phyloP scores from a whole-genome alignment of 2,113 vertebrate species.

The Chunga burmeisteri region DNA sequence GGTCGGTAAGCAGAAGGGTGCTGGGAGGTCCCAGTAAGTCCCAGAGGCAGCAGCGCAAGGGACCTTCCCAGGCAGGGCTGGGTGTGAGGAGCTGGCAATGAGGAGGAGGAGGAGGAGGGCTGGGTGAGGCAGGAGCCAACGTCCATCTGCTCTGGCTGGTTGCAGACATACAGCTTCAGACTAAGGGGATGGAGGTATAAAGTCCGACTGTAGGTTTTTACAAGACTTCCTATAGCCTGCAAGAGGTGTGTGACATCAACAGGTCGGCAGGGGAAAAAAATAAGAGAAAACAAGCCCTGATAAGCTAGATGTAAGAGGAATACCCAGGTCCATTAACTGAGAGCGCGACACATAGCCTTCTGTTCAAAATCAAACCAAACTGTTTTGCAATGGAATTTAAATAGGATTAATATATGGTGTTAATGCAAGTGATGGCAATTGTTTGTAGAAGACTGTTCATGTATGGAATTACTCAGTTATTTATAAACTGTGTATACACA shows the following conservation, averaged over 20 bases:
- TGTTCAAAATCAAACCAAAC: not conserved
- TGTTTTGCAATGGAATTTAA: not conserved
- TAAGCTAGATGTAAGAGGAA: not conserved
- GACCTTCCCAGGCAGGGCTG: not conserved
- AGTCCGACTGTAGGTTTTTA: not conserved
- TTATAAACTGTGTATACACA: not conserved
- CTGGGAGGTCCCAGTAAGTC: not conserved
- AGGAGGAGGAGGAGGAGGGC: not conserved
- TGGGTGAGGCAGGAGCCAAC: not conserved
- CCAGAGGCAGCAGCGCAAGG: not conserved
- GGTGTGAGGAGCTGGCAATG: fast-evolving
- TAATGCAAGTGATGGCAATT: not conserved
- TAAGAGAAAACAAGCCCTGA: not conserved
- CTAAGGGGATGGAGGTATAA: not conserved
- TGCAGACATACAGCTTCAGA: not conserved
- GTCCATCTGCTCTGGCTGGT: not conserved
- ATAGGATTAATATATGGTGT: not conserved
- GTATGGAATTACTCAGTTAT: not conserved
- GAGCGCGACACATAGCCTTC: not conserved
- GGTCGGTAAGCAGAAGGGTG: not conserved
- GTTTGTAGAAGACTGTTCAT: not conserved
- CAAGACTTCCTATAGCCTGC: not conserved
- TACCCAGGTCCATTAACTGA: not conserved
- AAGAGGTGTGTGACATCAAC: not conserved
- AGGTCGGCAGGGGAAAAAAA: not conserved